These are phyloP conservation scores for Thamnophis sirtalis DNA, from an alignment of 2,113 vertebrate genomes.

Conservation along the genomic window DNA sequence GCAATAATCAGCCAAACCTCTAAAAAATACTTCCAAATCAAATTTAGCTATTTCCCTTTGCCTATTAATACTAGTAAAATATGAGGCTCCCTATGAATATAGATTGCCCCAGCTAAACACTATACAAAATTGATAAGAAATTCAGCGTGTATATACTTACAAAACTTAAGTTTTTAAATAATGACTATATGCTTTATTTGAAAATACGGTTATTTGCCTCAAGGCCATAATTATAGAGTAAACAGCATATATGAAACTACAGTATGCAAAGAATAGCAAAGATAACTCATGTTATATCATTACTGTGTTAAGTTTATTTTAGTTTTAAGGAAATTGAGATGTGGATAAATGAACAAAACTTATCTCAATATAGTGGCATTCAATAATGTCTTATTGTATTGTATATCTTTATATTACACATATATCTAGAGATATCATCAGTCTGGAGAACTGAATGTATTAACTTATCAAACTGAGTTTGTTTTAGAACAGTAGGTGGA, in stretches of 20 bases:
- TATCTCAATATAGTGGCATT: background rate
- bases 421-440: background rate
- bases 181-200: background rate
- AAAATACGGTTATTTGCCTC: background rate
- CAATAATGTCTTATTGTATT: background rate
- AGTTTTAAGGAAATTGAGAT: background rate
- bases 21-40: background rate
- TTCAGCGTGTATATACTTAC: background rate
- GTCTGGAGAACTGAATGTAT: background rate
- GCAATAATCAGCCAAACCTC: slow-evolving; percentile 1
- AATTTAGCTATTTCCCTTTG: background rate
- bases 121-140: background rate
- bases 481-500: background rate
- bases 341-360: background rate
- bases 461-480: background rate
- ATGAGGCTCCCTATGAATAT: background rate
- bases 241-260: background rate
- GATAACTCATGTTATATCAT: background rate
- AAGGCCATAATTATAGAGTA: background rate
- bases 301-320: background rate
- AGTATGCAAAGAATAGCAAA: background rate
- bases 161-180: background rate
- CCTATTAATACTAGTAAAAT: background rate
- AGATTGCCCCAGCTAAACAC: background rate
- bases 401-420: background rate